Conservation (phyloP, 2,113 vertebrate genomes). For the Halcyon senegalensis region DNA sequence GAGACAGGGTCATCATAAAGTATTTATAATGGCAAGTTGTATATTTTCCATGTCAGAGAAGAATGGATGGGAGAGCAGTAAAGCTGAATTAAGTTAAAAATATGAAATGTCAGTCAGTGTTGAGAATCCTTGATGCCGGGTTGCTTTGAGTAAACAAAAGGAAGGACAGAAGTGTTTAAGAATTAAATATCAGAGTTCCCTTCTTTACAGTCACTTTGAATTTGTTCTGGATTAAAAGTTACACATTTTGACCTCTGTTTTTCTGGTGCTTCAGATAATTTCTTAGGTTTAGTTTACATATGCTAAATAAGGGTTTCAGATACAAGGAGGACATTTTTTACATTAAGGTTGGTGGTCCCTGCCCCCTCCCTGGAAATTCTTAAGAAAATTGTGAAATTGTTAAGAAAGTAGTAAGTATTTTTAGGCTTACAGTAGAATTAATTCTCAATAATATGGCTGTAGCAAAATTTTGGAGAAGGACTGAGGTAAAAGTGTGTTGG, state of each 20-base stretch:
- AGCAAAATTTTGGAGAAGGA: neutral
- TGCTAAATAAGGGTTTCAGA: neutral
- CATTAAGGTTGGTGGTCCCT: neutral
- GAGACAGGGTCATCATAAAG: constrained; percentile 63
- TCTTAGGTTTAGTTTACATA: neutral
- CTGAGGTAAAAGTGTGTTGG: neutral
- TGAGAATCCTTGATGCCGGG: neutral
- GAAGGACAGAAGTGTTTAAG: neutral
- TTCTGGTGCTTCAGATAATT: neutral
- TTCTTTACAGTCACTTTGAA: neutral
- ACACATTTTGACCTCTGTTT: neutral
- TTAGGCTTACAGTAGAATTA: neutral
- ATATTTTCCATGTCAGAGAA: constrained; percentile 43
- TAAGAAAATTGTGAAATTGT: neutral
- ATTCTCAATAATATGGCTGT: neutral
- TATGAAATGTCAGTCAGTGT: constrained; percentile 37
- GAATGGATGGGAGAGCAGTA: constrained; percentile 36
- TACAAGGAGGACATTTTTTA: neutral
- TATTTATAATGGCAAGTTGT: constrained; percentile 55
- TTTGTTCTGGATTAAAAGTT: neutral
- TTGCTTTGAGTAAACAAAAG: constrained; percentile 9
- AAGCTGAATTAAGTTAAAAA: constrained; percentile 67
- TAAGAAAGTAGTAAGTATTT: neutral
- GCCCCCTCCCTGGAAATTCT: neutral
- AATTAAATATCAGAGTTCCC: neutral